phyloP scores from a whole-genome alignment of 2,888 invertebrate species.

The Pyrgus malvae region DNA sequence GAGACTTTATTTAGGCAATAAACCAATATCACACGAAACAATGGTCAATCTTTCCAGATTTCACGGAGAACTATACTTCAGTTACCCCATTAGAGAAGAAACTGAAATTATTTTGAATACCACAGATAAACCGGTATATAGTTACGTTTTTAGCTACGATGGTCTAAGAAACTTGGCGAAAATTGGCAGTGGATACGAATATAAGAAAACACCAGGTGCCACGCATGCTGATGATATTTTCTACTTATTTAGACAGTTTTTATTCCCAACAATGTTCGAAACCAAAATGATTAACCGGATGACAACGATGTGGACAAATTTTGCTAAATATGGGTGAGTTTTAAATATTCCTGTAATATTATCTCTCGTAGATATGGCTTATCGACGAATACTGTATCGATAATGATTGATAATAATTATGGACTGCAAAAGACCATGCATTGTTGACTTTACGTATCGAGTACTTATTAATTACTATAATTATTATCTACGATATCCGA shows the following conservation, averaged over 20 bases:
- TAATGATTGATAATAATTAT: too few species aligned
- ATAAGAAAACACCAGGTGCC: slow-evolving; percentile 46
- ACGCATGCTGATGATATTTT: slow-evolving; percentile 65
- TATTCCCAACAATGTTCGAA: slow-evolving; percentile 49
- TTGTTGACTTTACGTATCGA: too few species aligned
- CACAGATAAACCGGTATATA: slow-evolving; percentile 51
- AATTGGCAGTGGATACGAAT: slow-evolving; percentile 37
- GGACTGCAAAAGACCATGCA: too few species aligned
- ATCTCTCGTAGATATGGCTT: too few species aligned
- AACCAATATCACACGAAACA: slow-evolving; percentile 47
- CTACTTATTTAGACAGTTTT: slow-evolving; percentile 57
- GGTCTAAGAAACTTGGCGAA: slow-evolving; percentile 55
- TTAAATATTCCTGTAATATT: background rate
- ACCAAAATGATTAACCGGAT: slow-evolving; percentile 53
- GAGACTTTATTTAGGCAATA: slow-evolving; percentile 60
- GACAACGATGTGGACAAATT: slow-evolving; percentile 65
- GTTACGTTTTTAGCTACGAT: slow-evolving; percentile 55
- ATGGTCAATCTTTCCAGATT: slow-evolving; percentile 53
- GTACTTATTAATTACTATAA: too few species aligned
- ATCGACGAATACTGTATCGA: too few species aligned
- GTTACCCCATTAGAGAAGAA: slow-evolving; percentile 50
- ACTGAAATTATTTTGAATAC: slow-evolving; percentile 50
- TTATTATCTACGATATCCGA: too few species aligned
- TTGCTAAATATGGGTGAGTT: slow-evolving; percentile 63
- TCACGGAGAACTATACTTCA: slow-evolving; percentile 52